Evolutionary conservation across 2,888 invertebrate species (phyloP).

Genomic region (Parthenolecanium corni): DNA sequence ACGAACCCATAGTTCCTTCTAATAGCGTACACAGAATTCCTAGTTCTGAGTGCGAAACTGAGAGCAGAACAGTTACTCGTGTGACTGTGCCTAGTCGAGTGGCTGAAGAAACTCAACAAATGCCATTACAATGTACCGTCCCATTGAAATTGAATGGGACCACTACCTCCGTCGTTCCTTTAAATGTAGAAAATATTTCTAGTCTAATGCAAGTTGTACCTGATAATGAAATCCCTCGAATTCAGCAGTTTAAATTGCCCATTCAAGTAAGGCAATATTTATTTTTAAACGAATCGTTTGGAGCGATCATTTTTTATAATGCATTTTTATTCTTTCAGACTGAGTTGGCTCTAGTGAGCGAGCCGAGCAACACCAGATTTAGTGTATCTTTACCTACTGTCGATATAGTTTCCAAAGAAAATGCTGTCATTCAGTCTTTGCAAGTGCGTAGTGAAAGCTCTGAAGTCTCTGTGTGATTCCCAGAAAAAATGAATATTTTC

Average conservation of each 20-base stretch:
- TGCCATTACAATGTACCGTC: slow-evolving; percentile 14
- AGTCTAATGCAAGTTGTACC: slow-evolving; percentile 24
- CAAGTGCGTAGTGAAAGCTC: no score
- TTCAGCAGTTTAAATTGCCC: slow-evolving; percentile 19
- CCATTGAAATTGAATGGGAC: slow-evolving; percentile 17
- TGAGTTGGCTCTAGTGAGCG: slow-evolving; percentile 6
- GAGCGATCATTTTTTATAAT: not conserved
- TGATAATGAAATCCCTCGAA: slow-evolving; percentile 15
- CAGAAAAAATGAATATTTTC: no score
- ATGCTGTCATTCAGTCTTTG: slow-evolving; percentile 14
- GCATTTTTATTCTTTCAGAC: not conserved
- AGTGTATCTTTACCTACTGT: not conserved
- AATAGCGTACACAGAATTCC: no score
- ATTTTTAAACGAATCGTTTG: not conserved
- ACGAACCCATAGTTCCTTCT: no score
- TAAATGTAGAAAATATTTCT: slow-evolving; percentile 21
- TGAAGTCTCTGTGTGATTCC: no score
- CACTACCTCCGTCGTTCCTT: slow-evolving; percentile 14
- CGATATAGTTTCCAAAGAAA: slow-evolving; percentile 11
- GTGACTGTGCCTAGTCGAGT: slow-evolving; percentile 15
- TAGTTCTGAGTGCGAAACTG: not conserved
- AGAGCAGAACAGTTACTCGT: slow-evolving; percentile 1
- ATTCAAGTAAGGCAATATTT: not conserved
- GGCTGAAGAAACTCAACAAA: slow-evolving; percentile 6
- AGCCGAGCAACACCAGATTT: slow-evolving; percentile 1